Evolutionary conservation across 2,113 vertebrate genomes (phyloP), one percentile per base, ranked within the genome.

Genomic region (Percina caprodes): DNA sequence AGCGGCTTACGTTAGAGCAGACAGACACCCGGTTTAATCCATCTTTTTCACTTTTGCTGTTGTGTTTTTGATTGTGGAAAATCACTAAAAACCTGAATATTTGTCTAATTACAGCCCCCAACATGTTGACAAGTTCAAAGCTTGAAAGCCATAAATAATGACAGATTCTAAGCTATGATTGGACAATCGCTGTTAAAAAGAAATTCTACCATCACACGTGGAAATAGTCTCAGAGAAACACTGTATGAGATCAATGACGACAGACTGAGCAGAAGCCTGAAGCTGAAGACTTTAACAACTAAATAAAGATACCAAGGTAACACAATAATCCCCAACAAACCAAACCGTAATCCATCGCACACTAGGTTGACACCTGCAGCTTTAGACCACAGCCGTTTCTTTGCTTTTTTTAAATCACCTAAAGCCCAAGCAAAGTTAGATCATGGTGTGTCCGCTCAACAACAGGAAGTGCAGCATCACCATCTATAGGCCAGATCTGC

Each of bases 401-500:
- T 59, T 74, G 30, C 73, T 78, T 87, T 52, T 19, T 33, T 23
- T 35, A 62, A 62, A 73, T 87, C 48, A 49, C 48, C 62, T 51
- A 67, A 56, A 81, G 24, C 65, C 24, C 21, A 14, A 49, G 42
- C 26, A 66, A 19, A 67, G 26, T 48, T 21, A 56, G 67, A 62
- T 62, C 24, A 35, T 39, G 58, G 45, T 30, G 23, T 5, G 8
- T 33, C 58, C 12, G 6, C 19, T 23, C 4, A 24, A 10, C 6
- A 13, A 46, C 73, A 60, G 62, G 69, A 89, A 92, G 92, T 81
- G 85, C 93, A 88, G 86, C 84, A 90, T 79, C 88, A 74, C 93
- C 93, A 93, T 93, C 93, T 94, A 84, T 70, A 75, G 93, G 86
- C 48, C 69, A 18, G 33, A 82, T 60, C 0, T 13, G 59, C 46